phyloP scores from a whole-genome alignment of 1,140 invertebrate genomes.

The Orius laevigatus region DNA sequence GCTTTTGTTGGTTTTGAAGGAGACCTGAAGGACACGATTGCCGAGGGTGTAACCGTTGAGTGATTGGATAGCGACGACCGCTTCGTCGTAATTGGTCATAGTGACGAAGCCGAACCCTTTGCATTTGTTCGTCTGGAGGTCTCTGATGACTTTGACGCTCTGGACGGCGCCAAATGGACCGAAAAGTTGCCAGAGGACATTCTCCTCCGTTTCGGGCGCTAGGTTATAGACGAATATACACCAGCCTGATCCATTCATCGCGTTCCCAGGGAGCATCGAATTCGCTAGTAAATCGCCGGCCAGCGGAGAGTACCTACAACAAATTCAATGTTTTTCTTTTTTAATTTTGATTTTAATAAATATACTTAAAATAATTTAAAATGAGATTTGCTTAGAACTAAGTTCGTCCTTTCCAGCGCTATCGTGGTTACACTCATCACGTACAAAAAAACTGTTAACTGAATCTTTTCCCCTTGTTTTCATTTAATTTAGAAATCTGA shows the following conservation, averaged over 20 bases:
- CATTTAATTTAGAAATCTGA: too few relatives aligned
- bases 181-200: constrained; percentile 96
- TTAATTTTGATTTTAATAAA: neutral
- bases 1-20: constrained; percentile 91
- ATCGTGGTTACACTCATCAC: too few relatives aligned
- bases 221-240: constrained; percentile 99
- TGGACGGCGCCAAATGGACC: constrained; percentile 98
- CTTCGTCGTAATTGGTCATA: constrained; percentile 99
- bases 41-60: constrained; percentile 95
- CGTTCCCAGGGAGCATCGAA: constrained; percentile 65
- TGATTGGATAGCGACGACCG: constrained; percentile 90
- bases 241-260: constrained; percentile 77
- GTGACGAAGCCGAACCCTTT: constrained; percentile 99
- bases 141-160: constrained; percentile 93
- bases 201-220: constrained; percentile 95
- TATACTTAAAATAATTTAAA: neutral
- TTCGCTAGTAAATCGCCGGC: constrained; percentile 81
- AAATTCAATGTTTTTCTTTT: constrained; percentile 13
- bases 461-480: too few relatives aligned
- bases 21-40: constrained; percentile 94
- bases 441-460: too few relatives aligned
- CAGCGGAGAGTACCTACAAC: constrained; percentile 77
- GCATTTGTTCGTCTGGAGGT: constrained; percentile 96
- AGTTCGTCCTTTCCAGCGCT: too few relatives aligned
- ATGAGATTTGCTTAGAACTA: too few relatives aligned